phyloP scores from a whole-genome alignment of 1,140 invertebrate species.

The Ceratosolen solmsi region DNA sequence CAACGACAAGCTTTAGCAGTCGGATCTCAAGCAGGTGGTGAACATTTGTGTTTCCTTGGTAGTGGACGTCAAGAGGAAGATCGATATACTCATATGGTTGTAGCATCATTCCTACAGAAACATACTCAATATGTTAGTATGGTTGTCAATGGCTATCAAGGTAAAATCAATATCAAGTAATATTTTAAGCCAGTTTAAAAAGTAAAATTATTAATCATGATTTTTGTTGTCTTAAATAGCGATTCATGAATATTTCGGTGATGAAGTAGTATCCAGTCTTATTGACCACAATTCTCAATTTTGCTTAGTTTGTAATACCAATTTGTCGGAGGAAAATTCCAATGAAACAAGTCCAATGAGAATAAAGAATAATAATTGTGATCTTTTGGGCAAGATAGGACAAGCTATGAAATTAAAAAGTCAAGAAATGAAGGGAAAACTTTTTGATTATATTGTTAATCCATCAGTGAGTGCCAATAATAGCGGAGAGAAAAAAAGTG shows the following conservation, averaged over 20 bases:
- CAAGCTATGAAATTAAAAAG: constrained; percentile 91
- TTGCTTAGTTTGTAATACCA: constrained; percentile 86
- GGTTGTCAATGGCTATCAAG: constrained; percentile 92
- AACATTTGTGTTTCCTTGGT: constrained; percentile 98
- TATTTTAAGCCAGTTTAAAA: constrained; percentile 32
- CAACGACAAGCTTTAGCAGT: constrained; percentile 92
- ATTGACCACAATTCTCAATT: constrained; percentile 85
- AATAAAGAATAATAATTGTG: constrained; percentile 72
- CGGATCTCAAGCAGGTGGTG: constrained; percentile 91
- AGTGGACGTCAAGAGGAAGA: constrained; percentile 96
- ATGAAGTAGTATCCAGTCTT: constrained; percentile 84
- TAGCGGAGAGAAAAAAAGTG: constrained; percentile 83
- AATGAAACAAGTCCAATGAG: constrained; percentile 67
- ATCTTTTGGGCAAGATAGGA: constrained; percentile 85
- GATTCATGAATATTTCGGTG: constrained; percentile 88
- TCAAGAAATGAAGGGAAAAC: constrained; percentile 92
- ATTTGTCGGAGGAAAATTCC: constrained; percentile 71
- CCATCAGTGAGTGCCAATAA: constrained; percentile 77
- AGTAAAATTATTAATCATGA: constrained; percentile 1
- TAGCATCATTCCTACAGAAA: constrained; percentile 96
- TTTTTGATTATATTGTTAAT: constrained; percentile 95
- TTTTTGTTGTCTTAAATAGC: constrained; percentile 69
- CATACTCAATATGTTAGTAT: constrained; percentile 94
- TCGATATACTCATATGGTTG: constrained; percentile 98
- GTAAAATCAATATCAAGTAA: constrained; percentile 61